Base-by-base conservation (phyloP, 2,797 vertebrate genomes). In the Amniataba percoides region DNA sequence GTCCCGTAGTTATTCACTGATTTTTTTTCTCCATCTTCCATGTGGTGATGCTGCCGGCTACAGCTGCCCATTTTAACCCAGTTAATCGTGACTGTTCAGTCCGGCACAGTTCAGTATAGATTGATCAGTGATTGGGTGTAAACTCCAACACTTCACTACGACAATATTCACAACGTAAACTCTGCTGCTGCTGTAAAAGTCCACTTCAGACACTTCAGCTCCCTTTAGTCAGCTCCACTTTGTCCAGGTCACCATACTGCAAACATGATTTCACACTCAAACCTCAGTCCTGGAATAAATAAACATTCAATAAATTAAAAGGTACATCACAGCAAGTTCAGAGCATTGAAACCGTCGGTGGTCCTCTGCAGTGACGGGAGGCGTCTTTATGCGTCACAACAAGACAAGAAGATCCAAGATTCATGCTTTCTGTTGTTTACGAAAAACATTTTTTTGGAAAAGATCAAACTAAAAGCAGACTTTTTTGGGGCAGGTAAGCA, bases 251-350 rank as follows among this genome's bases (percentile, higher is more conserved):
- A 12, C 59, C 21, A 15, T 36, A 36, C 3, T 5, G 19, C 19
- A 48, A 19, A 23, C 2, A 31, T 3, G 23, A 58, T 42, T 55
- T 42, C 40, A 51, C 21, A 55, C n/a, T 36, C 16, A 73, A 36
- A 49, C 7, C 31, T 23, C 31, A 27, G 63, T 57, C 27, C 39
- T 66, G 19, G 49, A 62, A 60, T 76, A 87, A 80, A 85, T 75
- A 57, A 82, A 83, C 42, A 73, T 76, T 76, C 60, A 74, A 77
- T 71, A 84, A 83, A 67, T 75, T 52, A 69, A 81, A 57, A 49
- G 36, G 34, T 27, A 18, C 9, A 31, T 40, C 39, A 34, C 3
- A 56, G 23, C 21, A 31, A 18, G 21, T 16, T 31, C 25, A 62
- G 31, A 15, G 11, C 59, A 19, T 62, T 42, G 25, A 23, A 36